Percentiles rank a stretch among this genome's conserved stretches.
phyloP scores from a whole-genome alignment of 2,113 vertebrate species.

The Kryptolebias marmoratus region DNA sequence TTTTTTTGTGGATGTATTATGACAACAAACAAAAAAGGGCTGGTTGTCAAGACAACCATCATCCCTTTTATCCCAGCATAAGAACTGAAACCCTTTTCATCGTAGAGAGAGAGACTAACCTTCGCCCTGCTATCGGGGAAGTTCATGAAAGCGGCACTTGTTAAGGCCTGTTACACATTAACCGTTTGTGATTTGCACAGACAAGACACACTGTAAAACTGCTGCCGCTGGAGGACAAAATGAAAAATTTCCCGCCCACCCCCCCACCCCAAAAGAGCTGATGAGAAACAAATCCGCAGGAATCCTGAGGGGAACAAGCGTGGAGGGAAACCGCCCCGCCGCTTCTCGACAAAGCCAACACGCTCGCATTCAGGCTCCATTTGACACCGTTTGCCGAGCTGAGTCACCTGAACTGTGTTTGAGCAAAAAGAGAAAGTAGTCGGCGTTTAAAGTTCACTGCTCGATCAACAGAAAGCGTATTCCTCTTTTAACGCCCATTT shows the following conservation, averaged over 20 bases:
- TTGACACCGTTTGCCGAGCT: neutral
- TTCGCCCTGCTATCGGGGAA: conserved; percentile 44
- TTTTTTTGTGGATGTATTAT: neutral
- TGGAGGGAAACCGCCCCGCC: neutral
- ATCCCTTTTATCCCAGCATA: conserved; percentile 23
- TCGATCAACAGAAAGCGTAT: neutral
- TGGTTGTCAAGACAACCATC: conserved; percentile 29
- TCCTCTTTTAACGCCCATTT: neutral
- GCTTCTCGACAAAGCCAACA: neutral
- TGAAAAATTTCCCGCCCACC: neutral
- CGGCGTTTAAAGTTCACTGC: neutral
- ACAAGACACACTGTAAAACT: neutral
- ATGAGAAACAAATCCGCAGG: neutral
- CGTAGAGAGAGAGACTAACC: conserved; percentile 56
- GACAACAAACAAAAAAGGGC: conserved; percentile 7
- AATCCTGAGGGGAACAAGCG: neutral
- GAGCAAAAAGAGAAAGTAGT: neutral
- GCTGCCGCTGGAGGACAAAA: conserved; percentile 10
- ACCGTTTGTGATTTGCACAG: conserved; percentile 42
- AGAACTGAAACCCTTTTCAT: conserved; percentile 59
- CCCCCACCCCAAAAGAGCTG: neutral
- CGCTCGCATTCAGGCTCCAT: neutral
- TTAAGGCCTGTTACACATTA: conserved; percentile 76
- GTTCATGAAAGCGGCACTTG: conserved; percentile 69
- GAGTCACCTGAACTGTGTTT: neutral